Base-by-base conservation (phyloP, 2,797 vertebrate species). In the Tympanoctomys barrerae region DNA sequence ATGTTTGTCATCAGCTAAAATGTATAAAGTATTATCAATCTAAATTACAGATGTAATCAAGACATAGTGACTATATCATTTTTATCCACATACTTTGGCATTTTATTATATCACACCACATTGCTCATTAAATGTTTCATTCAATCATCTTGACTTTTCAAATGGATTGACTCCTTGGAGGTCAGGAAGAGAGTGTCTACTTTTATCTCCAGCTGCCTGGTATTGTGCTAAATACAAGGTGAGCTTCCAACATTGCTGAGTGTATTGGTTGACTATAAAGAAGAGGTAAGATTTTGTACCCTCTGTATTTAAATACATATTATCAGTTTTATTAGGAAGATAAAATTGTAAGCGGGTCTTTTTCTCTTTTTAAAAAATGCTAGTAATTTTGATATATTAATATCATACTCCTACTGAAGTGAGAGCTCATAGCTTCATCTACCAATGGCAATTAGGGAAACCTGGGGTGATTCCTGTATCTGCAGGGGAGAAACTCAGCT, bases 31-130 rank as follows among this genome's bases (percentile, higher is more conserved):
- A 79, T 61, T 90, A 94, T 90, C 61, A 42, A 39, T 89, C 70
- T 94, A 96, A 95, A 91, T 94, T 73, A 73, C 16, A 94, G 61
- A 95, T 87, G 36, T 19, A 94, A 54, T 88, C 46, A 86, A 94
- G 83, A 95, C 26, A 94, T 22, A 73, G 33, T 59, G 57, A 91
- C 83, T 83, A 77, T 3, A 84, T 80, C 70, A 91, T 92, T 95
- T 95, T 93, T 96, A 91, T 87, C 84, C 36, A 84, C 3, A 89
- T 84, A 31, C 39, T 90, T 57, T 19, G 82, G 59, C 33, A 86
- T 39, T 86, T 95, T 80, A 88, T 77, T 92, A 59, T 83, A 78
- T 95, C 52, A 92, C 18, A 9, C 33, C 77, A 26, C 26, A 68
- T 87, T 89, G 22, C 11, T 95, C 46, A 73, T 91, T 95, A 78